Evolutionary conservation across 1,140 invertebrate genomes (phyloP).

Genomic region (Zaprionus kolodkinae): DNA sequence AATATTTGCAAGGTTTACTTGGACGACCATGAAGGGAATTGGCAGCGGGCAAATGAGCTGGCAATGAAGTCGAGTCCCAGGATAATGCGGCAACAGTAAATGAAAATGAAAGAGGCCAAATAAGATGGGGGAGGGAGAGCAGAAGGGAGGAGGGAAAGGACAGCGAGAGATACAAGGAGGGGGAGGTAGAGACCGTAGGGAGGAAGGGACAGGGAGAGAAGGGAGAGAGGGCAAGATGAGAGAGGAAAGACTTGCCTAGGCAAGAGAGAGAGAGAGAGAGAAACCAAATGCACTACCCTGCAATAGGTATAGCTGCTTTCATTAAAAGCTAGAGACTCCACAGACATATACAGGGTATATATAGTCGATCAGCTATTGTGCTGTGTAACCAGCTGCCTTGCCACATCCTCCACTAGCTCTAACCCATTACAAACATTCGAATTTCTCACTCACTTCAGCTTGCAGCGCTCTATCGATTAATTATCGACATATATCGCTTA

Average conservation of each 20-base stretch:
- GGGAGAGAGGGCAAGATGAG: no score
- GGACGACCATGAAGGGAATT: not conserved
- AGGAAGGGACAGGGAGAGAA: not conserved
- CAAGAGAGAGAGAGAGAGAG: not conserved
- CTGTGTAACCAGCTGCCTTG: not conserved
- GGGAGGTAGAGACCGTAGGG: no score
- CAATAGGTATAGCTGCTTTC: not conserved
- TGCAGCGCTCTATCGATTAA: not conserved
- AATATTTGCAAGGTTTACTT: conserved; percentile 25
- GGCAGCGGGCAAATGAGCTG: conserved; percentile 32
- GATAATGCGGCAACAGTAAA: conserved; percentile 34
- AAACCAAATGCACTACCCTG: not conserved
- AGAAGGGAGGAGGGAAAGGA: not conserved
- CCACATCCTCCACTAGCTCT: not conserved
- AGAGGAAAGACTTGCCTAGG: no score
- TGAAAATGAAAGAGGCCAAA: conserved; percentile 24
- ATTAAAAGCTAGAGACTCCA: not conserved
- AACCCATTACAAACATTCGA: not conserved
- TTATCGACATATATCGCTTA: not conserved
- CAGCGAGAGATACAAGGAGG: not conserved
- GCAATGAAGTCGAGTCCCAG: conserved; percentile 38
- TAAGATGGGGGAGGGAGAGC: not conserved
- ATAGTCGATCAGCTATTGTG: no score
- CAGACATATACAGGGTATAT: not conserved
- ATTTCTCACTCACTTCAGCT: no score